phyloP scores from a whole-genome alignment of 1,140 invertebrate species.

The Hycleus phaleratus region DNA sequence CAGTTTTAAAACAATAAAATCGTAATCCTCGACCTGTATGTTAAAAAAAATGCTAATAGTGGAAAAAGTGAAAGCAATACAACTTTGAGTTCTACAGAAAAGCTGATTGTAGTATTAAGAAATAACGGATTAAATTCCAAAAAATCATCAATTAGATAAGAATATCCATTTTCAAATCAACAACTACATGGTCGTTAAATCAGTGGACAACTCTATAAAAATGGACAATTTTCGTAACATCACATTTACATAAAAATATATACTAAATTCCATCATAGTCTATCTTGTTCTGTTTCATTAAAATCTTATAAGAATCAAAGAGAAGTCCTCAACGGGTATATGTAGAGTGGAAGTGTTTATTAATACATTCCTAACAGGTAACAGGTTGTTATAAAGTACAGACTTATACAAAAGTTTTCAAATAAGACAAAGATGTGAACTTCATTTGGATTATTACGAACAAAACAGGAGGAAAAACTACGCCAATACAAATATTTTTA shows the following conservation, averaged over 20 bases:
- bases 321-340: background rate
- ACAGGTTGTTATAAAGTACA: constrained; percentile 15
- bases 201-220: no score
- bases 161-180: background rate
- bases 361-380: constrained; percentile 9
- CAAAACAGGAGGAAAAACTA: no score
- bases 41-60: background rate
- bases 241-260: background rate
- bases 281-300: background rate
- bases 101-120: no score
- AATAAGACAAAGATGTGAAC: no score
- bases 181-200: background rate
- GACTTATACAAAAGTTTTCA: constrained; percentile 6
- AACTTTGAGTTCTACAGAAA: no score
- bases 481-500: no score
- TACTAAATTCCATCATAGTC: background rate
- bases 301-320: background rate
- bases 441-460: no score
- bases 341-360: constrained; percentile 7
- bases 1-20: background rate
- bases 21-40: background rate
- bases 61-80: no score
- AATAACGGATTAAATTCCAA: background rate
- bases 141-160: background rate
- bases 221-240: background rate